Conservation (phyloP, 2,797 vertebrate species). For the Squalus acanthias region DNA sequence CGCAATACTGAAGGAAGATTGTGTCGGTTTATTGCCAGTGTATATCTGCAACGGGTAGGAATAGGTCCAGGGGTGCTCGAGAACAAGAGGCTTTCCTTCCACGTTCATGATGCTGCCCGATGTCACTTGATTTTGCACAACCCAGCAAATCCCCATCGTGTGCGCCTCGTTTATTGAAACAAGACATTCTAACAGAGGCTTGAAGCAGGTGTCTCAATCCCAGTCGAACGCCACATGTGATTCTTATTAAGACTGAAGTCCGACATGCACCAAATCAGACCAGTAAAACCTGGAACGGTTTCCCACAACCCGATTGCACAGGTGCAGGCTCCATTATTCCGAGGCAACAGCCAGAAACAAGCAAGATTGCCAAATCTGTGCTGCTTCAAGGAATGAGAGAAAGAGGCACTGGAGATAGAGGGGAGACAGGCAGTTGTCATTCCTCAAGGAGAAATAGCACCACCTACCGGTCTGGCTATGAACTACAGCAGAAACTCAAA, state of each 20-base stretch:
- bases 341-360: background rate
- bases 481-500: conserved; percentile 16
- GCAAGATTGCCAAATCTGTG: background rate
- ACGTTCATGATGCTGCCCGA: background rate
- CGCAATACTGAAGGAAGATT: background rate
- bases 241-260: background rate
- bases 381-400: background rate
- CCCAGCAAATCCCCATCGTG: background rate
- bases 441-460: background rate
- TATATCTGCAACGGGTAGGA: background rate
- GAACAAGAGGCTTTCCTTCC: background rate
- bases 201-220: too few species aligned
- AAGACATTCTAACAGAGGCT: background rate
- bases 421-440: background rate
- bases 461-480: background rate
- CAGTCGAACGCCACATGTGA: background rate
- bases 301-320: background rate
- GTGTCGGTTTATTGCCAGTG: background rate
- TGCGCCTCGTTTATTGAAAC: background rate
- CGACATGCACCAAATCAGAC: background rate
- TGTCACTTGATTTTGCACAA: background rate
- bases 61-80: background rate
- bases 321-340: background rate
- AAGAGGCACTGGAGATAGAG: background rate
- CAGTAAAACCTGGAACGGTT: background rate